phyloP scores from a whole-genome alignment of 2,113 vertebrate species.

The Thinocorus orbignyianus region DNA sequence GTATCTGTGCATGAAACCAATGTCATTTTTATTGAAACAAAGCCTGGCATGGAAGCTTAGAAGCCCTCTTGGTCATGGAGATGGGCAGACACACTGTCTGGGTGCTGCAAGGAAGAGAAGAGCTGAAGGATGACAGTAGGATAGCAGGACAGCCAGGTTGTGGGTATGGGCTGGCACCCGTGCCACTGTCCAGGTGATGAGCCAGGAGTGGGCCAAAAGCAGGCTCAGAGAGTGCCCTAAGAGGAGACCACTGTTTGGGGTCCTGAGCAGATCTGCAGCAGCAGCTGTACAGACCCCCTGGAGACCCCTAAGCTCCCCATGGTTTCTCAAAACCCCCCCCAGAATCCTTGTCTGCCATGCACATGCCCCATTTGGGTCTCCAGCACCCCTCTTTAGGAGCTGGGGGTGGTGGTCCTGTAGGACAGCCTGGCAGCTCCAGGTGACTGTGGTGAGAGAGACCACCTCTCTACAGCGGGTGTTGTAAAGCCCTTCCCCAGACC shows the following conservation, averaged over 20 bases:
- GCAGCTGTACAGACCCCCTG: background rate
- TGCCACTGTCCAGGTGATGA: background rate
- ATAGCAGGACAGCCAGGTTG: background rate
- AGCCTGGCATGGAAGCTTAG: background rate
- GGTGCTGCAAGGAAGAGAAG: background rate
- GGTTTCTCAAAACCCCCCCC: background rate
- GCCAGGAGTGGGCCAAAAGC: background rate
- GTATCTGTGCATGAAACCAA: background rate
- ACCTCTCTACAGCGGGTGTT: background rate
- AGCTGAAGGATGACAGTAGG: background rate
- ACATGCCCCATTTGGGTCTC: background rate
- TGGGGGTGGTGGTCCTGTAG: background rate
- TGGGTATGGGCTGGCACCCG: accelerated
- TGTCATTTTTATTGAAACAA: background rate
- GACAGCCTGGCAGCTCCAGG: background rate
- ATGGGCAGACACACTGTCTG: background rate
- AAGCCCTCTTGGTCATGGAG: background rate
- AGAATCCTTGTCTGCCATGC: background rate
- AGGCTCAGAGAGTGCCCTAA: background rate
- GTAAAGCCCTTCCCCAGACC: background rate
- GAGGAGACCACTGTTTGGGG: background rate
- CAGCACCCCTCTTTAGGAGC: background rate
- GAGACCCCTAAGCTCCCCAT: accelerated
- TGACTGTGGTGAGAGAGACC: background rate
- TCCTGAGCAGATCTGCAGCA: background rate